Base-by-base conservation (phyloP, 2,113 vertebrate species). In the Stegastes partitus region DNA sequence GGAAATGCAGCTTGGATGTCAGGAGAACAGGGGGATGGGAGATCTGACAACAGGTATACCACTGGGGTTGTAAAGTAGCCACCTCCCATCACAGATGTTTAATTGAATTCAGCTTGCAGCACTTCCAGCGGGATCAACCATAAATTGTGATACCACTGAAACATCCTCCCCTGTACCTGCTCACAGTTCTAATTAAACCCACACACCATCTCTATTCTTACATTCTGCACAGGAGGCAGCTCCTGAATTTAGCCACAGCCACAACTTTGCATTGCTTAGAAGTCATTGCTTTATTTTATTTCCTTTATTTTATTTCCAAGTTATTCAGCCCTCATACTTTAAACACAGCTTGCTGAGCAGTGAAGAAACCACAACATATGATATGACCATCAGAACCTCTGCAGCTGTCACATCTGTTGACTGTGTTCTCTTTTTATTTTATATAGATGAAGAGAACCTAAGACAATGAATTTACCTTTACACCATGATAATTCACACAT, bases 1-100 rank as follows among this genome's bases (percentile, higher is more conserved):
- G 68, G 22, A 53, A 67, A 19, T 26, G 16, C 2, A 21, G 54
- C 62, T 9, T 11, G 39, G 21, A 19, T 63, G 11, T 59, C 26
- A 59, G 66, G 19, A 59, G 51, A 78, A 45, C 21, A 37, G 26
- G 15, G 25, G 26, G 42, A 31, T 72, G 26, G 45, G 23, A 56
- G 55, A 67, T 64, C 54, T 75, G 74, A 81, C 72, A 79, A 66
- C 56, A 73, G 62, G 78, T 79, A 68, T 53, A 77, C 72, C 71
- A 56, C n/a, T 25, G 61, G 68, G 73, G 75, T 70, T 81, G 28
- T 72, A 62, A 70, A 72, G 72, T 23, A 64, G 18, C 56, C 16
- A 49, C 81, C 81, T 82, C 85, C 85, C 67, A 73, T 72, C 70
- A 50, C 83, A 82, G 81, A 82, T 82, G 80, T 74, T 80, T 58